Evolutionary conservation across 2,888 invertebrate genomes (phyloP).

Genomic region (Monoplex corrugatus): DNA sequence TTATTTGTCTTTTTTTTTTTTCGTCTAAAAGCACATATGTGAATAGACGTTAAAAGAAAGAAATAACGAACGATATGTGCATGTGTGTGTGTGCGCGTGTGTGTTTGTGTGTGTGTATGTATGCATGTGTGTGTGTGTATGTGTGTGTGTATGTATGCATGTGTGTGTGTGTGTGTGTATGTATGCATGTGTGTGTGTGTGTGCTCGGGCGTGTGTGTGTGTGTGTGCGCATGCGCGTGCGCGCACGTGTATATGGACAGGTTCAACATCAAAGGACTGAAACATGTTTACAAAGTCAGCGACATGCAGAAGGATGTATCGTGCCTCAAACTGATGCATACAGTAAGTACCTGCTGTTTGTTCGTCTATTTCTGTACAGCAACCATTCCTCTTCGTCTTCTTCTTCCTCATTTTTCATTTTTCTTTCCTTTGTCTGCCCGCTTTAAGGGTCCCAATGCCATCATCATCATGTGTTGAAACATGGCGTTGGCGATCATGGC

Average conservation of each 20-base stretch:
- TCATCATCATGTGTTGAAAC: no score
- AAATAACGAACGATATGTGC: not conserved
- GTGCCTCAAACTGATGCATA: not conserved
- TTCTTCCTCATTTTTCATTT: not conserved
- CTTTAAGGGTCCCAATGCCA: no score
- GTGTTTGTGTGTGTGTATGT: conserved; percentile 9
- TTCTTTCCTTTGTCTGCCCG: not conserved
- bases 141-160: not conserved
- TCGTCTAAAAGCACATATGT: no score
- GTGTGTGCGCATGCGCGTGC: not conserved
- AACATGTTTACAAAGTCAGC: conserved; percentile 45
- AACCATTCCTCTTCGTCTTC: not conserved
- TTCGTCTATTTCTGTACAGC: not conserved
- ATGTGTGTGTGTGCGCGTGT: not conserved
- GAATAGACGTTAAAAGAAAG: no score
- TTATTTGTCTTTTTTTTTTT: no score
- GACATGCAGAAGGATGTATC: conserved; percentile 38
- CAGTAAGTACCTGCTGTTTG: not conserved
- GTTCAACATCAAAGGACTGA: conserved; percentile 45
- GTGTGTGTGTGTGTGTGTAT: not conserved
- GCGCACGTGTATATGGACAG: not conserved
- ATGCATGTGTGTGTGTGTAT: not conserved
- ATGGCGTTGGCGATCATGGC: no score
- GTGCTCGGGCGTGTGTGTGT: not conserved
- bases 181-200: conserved; percentile 15